Base-by-base conservation (phyloP, 1,140 invertebrate species). In the Tetraneura akinire region DNA sequence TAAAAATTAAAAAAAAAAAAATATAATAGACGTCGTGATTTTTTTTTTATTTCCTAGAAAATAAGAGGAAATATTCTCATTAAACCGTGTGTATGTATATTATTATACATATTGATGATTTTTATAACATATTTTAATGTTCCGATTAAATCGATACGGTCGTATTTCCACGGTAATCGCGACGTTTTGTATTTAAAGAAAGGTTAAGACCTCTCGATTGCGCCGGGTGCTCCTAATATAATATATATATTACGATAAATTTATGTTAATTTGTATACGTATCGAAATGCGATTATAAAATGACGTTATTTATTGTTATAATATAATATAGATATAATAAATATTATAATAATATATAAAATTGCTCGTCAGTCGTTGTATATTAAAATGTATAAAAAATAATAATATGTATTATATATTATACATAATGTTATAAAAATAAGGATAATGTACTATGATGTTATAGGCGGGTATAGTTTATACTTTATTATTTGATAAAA, bases 141-240 rank as follows among this genome's bases (percentile, higher is more conserved):
- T 68, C 42, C 42, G 66, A 68, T 45, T 47, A 68, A 68, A 68
- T 68, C 21, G 66, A 68, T 68, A 47, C 1, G 42, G 42, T 68
- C 42, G n/a, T n/a, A 11, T 68, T 68, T 68, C 47, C 21, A 23
- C 66, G 37, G 47, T 68, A 68, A 68, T 21, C 3, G 18, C 66
- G 21, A 47, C 23, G 64, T 68, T 37, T 37, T 32, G 66, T 68
- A 68, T 68, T 68, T 68, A 45, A 64, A 64, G 37, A 68, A 68
- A 68, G 66, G 66, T 68, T 9, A 16, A 8, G 21, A 68, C 66
- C 66, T 68, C 47, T 68, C 45, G 66, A 68, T 68, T 47, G 66
- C 13, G 66, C 66, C 21, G 66, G 1, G 32, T 47, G 21, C 6
- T 68, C 32, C 45, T 23, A n/a, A n/a, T n/a, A n/a, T n/a, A n/a